Base-by-base conservation (phyloP, 2,113 vertebrate genomes). In the Eupsittula cactorum region DNA sequence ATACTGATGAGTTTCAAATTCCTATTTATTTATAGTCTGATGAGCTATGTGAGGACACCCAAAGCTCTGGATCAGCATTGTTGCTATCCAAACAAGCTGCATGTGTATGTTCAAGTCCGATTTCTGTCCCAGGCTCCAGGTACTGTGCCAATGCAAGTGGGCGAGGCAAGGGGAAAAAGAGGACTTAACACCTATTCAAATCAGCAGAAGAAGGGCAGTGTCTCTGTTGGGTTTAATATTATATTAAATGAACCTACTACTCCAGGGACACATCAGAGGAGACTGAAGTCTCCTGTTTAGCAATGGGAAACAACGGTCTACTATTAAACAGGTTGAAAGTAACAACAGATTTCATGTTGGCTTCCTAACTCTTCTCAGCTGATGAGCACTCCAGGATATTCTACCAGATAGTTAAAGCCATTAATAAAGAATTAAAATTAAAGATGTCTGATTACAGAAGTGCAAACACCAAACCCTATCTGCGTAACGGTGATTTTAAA, bases 141-240 rank as follows among this genome's bases (percentile, higher is more conserved):
- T 16, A 69, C 16, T 79, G 27, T 53, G 29, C 21, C 70, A 70
- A n/a, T 5, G 13, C 13, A 71, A 29, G 57, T 4, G 9, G 11
- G 28, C 19, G 16, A 82, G 46, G 47, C 8, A 3, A 9, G 4
- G 49, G 11, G 11, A 39, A 64, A 50, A 21, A 59, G 8, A 69
- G 41, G 42, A 59, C 59, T 37, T 39, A 44, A 41, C 9, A 21
- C 29, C 20, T 3, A 19, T 10, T 37, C 25, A 8, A 16, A 46
- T 9, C 87, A 86, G 53, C 33, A 88, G 21, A 15, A 79, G 28
- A 83, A 94, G 41, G 15, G 19, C 41, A 82, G 18, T 2, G 19
- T 15, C 60, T 90, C 91, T 74, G 79, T 75, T 90, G 8, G 52
- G 88, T 86, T 94, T 73, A 70, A 41, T 76, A 46, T 28, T 49